Base-by-base conservation (phyloP, 2,797 vertebrate genomes). In the Petrocephalus schoutedeni region DNA sequence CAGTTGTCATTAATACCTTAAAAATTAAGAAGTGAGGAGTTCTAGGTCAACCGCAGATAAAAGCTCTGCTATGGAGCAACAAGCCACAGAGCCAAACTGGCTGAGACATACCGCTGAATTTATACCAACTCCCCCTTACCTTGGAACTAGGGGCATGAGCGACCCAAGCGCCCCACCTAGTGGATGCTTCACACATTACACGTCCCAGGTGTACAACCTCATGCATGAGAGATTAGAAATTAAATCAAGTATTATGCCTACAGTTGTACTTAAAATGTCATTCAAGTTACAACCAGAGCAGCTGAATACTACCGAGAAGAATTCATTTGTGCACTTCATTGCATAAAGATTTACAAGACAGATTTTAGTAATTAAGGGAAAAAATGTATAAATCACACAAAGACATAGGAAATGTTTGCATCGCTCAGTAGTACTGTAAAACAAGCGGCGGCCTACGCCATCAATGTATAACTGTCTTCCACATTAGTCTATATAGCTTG, bases 401-500 rank as follows among this genome's bases (percentile, higher is more conserved):
- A 36, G 10, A 1, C 36, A 23, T 9, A 77, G 12, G 36, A 77
- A 77, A 10, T 77, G 23, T 36, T 74, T 74, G 9, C 16, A 1
- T 32, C 10, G 12, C 19, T 85, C 21, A 85, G 14, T 16, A 23
- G 28, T 8, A 19, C 10, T 85, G 28, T 41, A 61, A 9, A 16
- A 45, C 21, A 59, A 53, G 49, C 28, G n/a, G 2, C n/a, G 51
- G 8, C 45, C 57, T 61, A 6, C 36, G 1, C 28, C 36, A 83
- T 53, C 23, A 23, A 53, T 83, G 49, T 84, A 5, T 84, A 1
- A 21, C 32, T 41, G 28, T 71, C 89, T 45, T 87, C 49, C 67
- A 86, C 58, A 49, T 87, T 87, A 77, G 85, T 87, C 87, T 93
- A 94, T 93, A 94, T 93, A 93, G 92, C 93, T 90, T 92, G n/a